Evolutionary conservation across 2,888 invertebrate genomes (phyloP).

Genomic region (Lasiommata megera): DNA sequence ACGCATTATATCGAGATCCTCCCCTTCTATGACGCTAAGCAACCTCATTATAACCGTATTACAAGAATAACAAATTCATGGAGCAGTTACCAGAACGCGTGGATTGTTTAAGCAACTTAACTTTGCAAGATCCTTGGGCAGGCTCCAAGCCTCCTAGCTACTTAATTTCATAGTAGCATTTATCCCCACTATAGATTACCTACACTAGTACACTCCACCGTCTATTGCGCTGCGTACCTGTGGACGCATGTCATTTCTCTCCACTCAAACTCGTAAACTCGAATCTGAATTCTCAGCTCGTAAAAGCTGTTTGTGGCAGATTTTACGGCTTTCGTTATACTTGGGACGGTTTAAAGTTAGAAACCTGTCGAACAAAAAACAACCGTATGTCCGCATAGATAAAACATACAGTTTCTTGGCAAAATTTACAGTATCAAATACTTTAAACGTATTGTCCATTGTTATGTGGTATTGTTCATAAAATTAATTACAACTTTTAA

Average conservation of each 20-base stretch:
- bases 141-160: too few relatives aligned
- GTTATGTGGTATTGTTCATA: not conserved
- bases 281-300: slow-evolving; percentile 20
- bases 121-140: too few relatives aligned
- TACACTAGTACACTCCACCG: too few relatives aligned
- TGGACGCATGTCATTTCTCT: not conserved
- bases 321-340: slow-evolving; percentile 21
- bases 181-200: too few relatives aligned
- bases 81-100: too few relatives aligned
- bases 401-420: not conserved
- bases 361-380: not conserved
- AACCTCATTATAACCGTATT: too few relatives aligned
- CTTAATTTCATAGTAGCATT: too few relatives aligned
- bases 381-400: not conserved
- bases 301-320: slow-evolving; percentile 23
- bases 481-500: slow-evolving; percentile 6
- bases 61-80: too few relatives aligned
- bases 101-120: too few relatives aligned
- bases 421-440: not conserved
- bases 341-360: not conserved
- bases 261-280: slow-evolving; percentile 20
- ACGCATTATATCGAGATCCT: too few relatives aligned
- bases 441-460: slow-evolving; percentile 6
- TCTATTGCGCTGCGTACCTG: too few relatives aligned
- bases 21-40: too few relatives aligned